Base-by-base conservation (phyloP, 23 tunicate species). In the Clavelina lepadiformis region DNA sequence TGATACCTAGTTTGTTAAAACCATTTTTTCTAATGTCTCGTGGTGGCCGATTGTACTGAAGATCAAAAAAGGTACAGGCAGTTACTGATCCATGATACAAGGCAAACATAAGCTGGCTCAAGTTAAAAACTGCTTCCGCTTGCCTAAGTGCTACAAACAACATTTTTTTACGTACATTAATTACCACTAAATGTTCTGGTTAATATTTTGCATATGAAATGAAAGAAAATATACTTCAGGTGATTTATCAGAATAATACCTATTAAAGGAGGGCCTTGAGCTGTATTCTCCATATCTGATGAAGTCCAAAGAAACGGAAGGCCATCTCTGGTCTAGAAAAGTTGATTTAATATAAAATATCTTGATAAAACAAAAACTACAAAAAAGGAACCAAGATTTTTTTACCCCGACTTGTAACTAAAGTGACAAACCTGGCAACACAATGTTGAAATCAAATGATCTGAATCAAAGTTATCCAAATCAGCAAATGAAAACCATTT, bases 91-190 rank as follows among this genome's bases (percentile, higher is more conserved):
- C 98, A 63, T 93, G 98, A 36, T 93, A 93, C 22, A 93, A 74
- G 56, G 98, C 93, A 69, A 93, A 93, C 98, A 93, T 93, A 65
- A 93, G 58, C 69, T 93, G 98, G 37, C 93, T 83, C 61, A 93
- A 56, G 55, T 93, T 93, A 63, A 93, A 93, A 23, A 85, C 38
- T 2, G 98, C 74, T 62, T 93, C 98, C 0, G 98, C 98, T 63
- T 89, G 97, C 28, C 79, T 38, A 4, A 72, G 52, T n/a, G 83
- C 97, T 89, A 51, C 23, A 31, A 11, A 66, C 18, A 53, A 1
- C 13, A 68, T 27, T 0, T 0, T 49, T 49, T 8, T 22, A 22
- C 25, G 6, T 27, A 26, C 28, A 4, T 37, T 37, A 64, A 37
- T 6, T 11, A 23, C 28, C 22, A n/a, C 6, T 7, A 41, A 41